phyloP scores from a whole-genome alignment of 2,888 invertebrate genomes.

The Tetranychus truncatus region DNA sequence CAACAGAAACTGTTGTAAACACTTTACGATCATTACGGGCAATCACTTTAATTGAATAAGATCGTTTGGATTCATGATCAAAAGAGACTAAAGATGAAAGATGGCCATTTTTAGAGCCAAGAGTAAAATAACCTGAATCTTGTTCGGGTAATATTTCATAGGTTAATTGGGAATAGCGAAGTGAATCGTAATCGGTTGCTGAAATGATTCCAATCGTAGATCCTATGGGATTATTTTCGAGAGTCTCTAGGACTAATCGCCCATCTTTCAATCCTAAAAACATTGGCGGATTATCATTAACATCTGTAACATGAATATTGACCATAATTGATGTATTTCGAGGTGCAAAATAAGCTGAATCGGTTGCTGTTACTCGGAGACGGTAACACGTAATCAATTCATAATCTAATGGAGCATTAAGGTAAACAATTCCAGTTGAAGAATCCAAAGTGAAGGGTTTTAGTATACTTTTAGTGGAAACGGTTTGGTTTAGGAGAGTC shows the following conservation, averaged over 20 bases:
- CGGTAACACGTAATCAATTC: constrained; percentile 65
- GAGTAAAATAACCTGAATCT: constrained; percentile 42
- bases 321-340: constrained; percentile 57
- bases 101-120: constrained; percentile 55
- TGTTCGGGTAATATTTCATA: not conserved
- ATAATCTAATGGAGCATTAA: constrained; percentile 61
- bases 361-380: constrained; percentile 66
- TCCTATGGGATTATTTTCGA: constrained; percentile 48
- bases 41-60: constrained; percentile 53
- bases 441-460: constrained; percentile 51
- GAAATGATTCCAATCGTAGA: constrained; percentile 53
- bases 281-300: constrained; percentile 42
- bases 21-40: constrained; percentile 68
- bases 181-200: constrained; percentile 65
- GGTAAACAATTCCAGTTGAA: constrained; percentile 56
- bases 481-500: not conserved
- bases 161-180: not conserved
- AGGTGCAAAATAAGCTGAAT: constrained; percentile 56
- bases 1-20: constrained; percentile 47
- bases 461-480: not conserved
- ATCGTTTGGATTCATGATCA: constrained; percentile 64
- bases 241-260: not conserved
- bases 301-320: constrained; percentile 68
- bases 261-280: not conserved
- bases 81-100: constrained; percentile 56